Evolutionary conservation across 2,113 vertebrate species (phyloP).

Genomic region (Nyctereutes procyonoides): DNA sequence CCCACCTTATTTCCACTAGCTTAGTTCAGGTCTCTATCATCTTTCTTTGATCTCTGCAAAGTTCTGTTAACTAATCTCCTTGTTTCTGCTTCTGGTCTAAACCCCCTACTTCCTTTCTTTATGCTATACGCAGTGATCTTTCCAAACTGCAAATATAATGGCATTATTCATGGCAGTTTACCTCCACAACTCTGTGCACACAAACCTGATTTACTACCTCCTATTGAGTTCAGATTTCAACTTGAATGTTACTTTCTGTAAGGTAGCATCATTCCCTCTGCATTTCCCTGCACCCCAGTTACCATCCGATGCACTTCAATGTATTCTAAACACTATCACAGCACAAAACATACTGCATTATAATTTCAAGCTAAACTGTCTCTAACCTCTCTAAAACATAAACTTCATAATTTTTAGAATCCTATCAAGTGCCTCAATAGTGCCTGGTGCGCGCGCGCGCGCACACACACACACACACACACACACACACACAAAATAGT

Average conservation of each 20-base stretch:
- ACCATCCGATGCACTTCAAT: background rate
- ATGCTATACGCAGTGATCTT: background rate
- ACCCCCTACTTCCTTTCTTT: background rate
- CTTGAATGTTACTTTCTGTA: background rate
- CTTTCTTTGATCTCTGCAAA: background rate
- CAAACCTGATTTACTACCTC: background rate
- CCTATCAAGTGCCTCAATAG: background rate
- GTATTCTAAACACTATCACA: background rate
- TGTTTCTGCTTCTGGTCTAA: background rate
- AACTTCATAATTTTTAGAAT: background rate
- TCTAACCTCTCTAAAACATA: background rate
- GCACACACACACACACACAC: too few species aligned
- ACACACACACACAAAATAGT: too few species aligned
- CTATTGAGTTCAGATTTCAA: background rate
- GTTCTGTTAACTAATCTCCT: background rate
- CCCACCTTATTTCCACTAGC: background rate
- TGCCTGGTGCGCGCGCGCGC: too few species aligned
- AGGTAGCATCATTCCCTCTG: background rate
- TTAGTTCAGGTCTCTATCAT: background rate
- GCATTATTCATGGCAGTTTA: background rate
- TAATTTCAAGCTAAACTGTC: background rate
- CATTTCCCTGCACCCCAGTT: background rate
- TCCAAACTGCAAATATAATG: background rate
- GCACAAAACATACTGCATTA: background rate
- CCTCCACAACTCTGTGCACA: background rate